A percentile compares a stretch with the other conserved stretches of the same genome.
Conservation (phyloP, 2,797 vertebrate species). For the Atherinosoma microstoma region DNA sequence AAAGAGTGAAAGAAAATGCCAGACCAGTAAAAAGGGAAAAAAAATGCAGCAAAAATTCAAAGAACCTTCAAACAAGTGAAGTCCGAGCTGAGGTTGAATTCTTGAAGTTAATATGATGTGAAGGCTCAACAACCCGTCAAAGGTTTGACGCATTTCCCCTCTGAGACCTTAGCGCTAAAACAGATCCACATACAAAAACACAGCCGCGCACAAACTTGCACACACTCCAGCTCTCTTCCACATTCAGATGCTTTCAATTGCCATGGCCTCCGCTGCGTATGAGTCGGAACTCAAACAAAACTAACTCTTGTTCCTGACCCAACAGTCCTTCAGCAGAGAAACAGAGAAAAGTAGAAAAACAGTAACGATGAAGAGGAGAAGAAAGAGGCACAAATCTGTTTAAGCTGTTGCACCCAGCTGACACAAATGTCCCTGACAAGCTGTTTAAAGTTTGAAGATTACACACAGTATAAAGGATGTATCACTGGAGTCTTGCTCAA, state of each 20-base stretch:
- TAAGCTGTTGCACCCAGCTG: constrained; percentile 23
- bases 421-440: constrained; percentile 43
- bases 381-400: constrained; percentile 23
- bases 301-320: constrained; percentile 48
- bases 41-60: constrained; percentile 16
- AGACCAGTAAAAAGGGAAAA: constrained; percentile 12
- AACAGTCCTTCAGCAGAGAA: constrained; percentile 32
- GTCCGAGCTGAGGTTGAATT: constrained; percentile 40
- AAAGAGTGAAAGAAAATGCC: constrained; percentile 27
- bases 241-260: constrained; percentile 69
- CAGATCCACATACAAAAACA: constrained; percentile 52
- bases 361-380: neutral
- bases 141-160: constrained; percentile 65
- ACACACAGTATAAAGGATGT: constrained; percentile 26
- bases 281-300: constrained; percentile 52
- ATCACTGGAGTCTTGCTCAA: constrained; percentile 18
- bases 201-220: constrained; percentile 35
- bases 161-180: constrained; percentile 60
- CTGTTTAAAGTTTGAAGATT: constrained; percentile 38
- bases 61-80: constrained; percentile 34
- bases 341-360: constrained; percentile 1
- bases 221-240: constrained; percentile 27
- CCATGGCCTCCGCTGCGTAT: constrained; percentile 43
- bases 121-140: constrained; percentile 65
- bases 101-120: constrained; percentile 67